Evolutionary conservation across 2,797 vertebrate species (phyloP).

Genomic region (Poecile montanus): DNA sequence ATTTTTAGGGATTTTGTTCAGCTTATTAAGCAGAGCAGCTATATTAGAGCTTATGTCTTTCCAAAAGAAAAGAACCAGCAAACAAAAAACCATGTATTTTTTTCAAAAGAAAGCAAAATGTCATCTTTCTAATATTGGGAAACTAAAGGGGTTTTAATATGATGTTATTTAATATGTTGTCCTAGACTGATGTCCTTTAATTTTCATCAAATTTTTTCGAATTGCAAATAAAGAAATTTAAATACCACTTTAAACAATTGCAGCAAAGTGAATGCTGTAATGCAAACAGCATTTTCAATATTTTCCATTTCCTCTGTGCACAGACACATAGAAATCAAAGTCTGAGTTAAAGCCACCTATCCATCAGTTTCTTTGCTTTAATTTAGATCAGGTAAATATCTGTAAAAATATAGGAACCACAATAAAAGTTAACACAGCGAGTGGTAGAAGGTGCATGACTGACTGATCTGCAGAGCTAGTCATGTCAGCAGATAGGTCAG

Average conservation of each 20-base stretch:
- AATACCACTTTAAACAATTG: not conserved
- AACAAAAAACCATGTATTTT: not conserved
- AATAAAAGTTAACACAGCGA: not conserved
- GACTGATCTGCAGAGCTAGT: not conserved
- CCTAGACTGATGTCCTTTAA: not conserved
- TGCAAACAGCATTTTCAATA: not conserved
- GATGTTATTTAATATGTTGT: not conserved
- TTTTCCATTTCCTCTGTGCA: not conserved
- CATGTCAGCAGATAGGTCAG: not conserved
- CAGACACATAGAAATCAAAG: not conserved
- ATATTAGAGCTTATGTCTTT: not conserved
- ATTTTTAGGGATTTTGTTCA: constrained; percentile 23
- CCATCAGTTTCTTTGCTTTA: not conserved
- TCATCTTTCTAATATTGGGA: not conserved
- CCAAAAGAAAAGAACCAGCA: not conserved
- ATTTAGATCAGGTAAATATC: not conserved
- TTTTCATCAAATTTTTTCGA: not conserved
- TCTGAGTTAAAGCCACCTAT: not conserved
- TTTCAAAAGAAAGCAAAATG: not conserved
- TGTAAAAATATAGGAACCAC: not conserved
- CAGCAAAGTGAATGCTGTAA: not conserved
- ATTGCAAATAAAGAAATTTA: not conserved
- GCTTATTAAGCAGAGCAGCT: not conserved
- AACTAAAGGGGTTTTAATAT: not conserved
- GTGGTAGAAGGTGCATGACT: not conserved